phyloP scores from a whole-genome alignment of 1,140 invertebrate genomes.

The Hycleus phaleratus region DNA sequence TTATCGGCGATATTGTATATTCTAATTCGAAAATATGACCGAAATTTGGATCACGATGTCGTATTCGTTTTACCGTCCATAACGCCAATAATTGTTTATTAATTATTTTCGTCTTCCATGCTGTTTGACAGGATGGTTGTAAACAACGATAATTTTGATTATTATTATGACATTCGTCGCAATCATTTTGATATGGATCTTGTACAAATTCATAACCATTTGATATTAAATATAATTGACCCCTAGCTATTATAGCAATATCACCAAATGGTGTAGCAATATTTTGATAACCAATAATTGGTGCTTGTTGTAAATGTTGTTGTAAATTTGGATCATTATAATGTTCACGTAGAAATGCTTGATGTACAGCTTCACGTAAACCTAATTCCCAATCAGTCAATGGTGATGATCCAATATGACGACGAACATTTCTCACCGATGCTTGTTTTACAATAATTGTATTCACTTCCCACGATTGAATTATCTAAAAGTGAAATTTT shows the following conservation, averaged over 20 bases:
- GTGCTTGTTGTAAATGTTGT: constrained; percentile 46
- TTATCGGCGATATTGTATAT: constrained; percentile 51
- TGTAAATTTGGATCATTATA: constrained; percentile 44
- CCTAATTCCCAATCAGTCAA: constrained; percentile 42
- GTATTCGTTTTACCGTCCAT: constrained; percentile 55
- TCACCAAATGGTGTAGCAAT: constrained; percentile 48
- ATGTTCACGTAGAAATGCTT: constrained; percentile 43
- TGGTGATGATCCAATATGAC: constrained; percentile 8
- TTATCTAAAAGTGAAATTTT: background rate
- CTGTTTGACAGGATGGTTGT: constrained; percentile 15
- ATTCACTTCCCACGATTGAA: background rate
- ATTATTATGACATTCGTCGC: constrained; percentile 35
- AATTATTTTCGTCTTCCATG: constrained; percentile 27
- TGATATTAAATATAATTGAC: constrained; percentile 47
- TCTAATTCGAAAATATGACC: constrained; percentile 52
- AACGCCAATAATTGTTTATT: constrained; percentile 46
- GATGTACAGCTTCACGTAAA: constrained; percentile 35
- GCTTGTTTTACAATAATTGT: background rate
- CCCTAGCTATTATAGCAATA: constrained; percentile 50
- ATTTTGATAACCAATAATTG: constrained; percentile 43
- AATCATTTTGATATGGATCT: constrained; percentile 45
- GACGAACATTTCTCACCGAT: constrained; percentile 11
- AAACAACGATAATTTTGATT: constrained; percentile 12
- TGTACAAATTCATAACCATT: constrained; percentile 49
- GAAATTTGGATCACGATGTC: constrained; percentile 48